Conservation (phyloP, 2,113 vertebrate species). For the Vulpes vulpes region DNA sequence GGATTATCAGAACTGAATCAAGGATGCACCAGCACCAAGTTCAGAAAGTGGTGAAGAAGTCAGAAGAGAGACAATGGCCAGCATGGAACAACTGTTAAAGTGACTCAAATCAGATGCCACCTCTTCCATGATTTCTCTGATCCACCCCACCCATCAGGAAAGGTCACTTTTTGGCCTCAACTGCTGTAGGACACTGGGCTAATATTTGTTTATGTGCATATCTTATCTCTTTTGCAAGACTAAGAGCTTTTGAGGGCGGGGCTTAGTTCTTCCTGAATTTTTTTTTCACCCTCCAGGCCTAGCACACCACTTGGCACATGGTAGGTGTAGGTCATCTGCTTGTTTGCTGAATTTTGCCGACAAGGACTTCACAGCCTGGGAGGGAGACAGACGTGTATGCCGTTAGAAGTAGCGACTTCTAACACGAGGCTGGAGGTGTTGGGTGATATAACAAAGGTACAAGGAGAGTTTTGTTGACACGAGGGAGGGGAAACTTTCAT, state of each 20-base stretch:
- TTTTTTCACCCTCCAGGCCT: not conserved
- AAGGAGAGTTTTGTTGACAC: not conserved
- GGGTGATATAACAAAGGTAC: not conserved
- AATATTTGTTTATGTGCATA: not conserved
- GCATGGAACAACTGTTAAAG: not conserved
- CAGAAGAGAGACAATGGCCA: conserved; percentile 1
- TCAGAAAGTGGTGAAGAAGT: not conserved
- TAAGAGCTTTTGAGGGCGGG: not conserved
- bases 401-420: not conserved
- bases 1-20: not conserved
- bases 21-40: not conserved
- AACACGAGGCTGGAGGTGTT: conserved; percentile 60
- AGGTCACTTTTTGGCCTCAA: not conserved
- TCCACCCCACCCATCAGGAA: not conserved
- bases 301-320: conserved; percentile 5
- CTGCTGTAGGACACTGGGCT: not conserved
- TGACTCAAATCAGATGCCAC: conserved; percentile 6
- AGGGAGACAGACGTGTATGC: conserved; percentile 10
- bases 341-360: conserved; percentile 55
- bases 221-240: not conserved
- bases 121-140: conserved; percentile 13
- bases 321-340: not conserved
- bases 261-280: not conserved
- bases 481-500: not conserved
- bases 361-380: conserved; percentile 58